A percentile compares a stretch with the other conserved stretches of the same genome.
Evolutionary conservation across 2,797 vertebrate species (phyloP).

Genomic region (Sphenopsis melanotis): DNA sequence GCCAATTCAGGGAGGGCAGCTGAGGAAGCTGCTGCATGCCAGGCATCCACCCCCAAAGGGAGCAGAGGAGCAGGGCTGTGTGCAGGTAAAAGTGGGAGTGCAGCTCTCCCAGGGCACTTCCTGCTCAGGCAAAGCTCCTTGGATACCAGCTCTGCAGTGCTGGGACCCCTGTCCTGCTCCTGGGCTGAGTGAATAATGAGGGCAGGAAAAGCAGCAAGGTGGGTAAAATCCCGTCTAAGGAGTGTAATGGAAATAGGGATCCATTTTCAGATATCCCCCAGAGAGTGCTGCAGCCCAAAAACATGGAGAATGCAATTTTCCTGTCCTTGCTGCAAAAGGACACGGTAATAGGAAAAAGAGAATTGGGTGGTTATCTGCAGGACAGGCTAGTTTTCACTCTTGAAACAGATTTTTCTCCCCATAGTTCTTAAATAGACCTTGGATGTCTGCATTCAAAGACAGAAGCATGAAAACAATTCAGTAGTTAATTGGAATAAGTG

Average conservation of each 20-base stretch:
- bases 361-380: neutral
- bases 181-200: neutral
- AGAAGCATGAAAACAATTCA: neutral
- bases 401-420: neutral
- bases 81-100: neutral
- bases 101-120: neutral
- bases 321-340: slow-evolving; percentile 23
- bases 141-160: neutral
- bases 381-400: neutral
- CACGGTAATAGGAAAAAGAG: neutral
- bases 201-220: neutral
- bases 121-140: neutral
- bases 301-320: slow-evolving; percentile 12
- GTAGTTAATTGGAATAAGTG: neutral
- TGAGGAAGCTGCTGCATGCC: neutral
- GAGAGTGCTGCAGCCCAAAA: neutral
- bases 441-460: neutral
- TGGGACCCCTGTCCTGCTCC: neutral
- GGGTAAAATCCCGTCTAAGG: neutral
- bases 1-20: neutral
- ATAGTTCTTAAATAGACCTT: neutral
- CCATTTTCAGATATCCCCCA: neutral
- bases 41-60: neutral
- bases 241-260: neutral
- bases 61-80: neutral